Base-by-base conservation (phyloP, 2,888 invertebrate genomes). In the Protophormia terraenovae region DNA sequence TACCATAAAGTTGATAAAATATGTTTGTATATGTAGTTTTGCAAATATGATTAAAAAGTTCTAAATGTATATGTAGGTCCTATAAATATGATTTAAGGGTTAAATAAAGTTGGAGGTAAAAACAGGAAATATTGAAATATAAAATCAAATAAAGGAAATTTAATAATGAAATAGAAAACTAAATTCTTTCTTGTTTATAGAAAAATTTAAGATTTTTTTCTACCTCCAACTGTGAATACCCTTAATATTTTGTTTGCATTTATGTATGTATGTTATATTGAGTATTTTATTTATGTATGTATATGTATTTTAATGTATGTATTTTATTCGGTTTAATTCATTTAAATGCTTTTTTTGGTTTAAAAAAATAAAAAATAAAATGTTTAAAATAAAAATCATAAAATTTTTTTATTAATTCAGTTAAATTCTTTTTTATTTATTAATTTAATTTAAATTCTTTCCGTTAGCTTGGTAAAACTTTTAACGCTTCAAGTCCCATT, bases 361-460 rank as follows among this genome's bases (percentile, higher is more conserved):
- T 71, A 24, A 69, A n/a, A n/a, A n/a, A n/a, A n/a, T n/a, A n/a
- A n/a, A n/a, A n/a, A 64, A 66, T 66, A 72, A 76, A 77, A 60
- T 66, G 66, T 41, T n/a, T 78, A 78, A 73, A 55, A n/a, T n/a
- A n/a, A 73, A 79, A 84, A 71, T 72, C 10, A 71, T 71, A 75
- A 69, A 69, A 22, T 58, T 45, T n/a, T 19, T 24, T 45, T 55
- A 16, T 22, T 24, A 8, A 3, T 14, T 60, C 14, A 22, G 14
- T 60, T 6, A 12, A 22, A 4, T 62, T 7, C 7, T 47, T 24
- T 2, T 16, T 50, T 14, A 41, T 41, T 55, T 75, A 12, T 41
- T 16, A 0, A n/a, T n/a, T n/a, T n/a, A n/a, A n/a, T n/a, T n/a
- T n/a, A n/a, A n/a, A n/a, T n/a, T n/a, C n/a, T n/a, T n/a, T n/a